Conservation (phyloP, 2,888 invertebrate species). For the Acholoe squamosa region DNA sequence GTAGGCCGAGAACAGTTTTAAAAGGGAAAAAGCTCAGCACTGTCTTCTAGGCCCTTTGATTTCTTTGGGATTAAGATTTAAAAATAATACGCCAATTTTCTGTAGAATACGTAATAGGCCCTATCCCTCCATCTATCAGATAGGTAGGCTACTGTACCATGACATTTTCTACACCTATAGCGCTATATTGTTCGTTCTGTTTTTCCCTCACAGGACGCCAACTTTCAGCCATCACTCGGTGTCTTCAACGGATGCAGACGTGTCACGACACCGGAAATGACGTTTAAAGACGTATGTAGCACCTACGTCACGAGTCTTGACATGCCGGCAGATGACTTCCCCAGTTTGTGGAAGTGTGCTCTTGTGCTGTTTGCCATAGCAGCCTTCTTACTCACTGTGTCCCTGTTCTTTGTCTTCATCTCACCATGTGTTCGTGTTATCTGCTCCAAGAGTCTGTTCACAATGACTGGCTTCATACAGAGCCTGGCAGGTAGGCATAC, state of each 20-base stretch:
- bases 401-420: conserved; percentile 89
- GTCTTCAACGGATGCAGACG: conserved; percentile 91
- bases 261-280: conserved; percentile 81
- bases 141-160: too few species aligned
- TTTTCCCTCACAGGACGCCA: conserved; percentile 65
- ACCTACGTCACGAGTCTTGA: conserved; percentile 80
- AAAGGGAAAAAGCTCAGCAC: too few species aligned
- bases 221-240: conserved; percentile 89
- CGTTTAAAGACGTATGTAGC: conserved; percentile 79
- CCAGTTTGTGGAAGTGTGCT: conserved; percentile 90
- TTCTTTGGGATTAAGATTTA: too few species aligned
- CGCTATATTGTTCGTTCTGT: too few species aligned
- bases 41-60: too few species aligned
- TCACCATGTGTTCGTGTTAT: conserved; percentile 92
- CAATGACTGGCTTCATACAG: conserved; percentile 91
- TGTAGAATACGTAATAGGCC: too few species aligned
- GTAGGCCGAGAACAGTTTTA: too few species aligned
- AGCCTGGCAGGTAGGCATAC: conserved; percentile 90
- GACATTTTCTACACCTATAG: too few species aligned
- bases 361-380: conserved; percentile 89
- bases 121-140: too few species aligned
- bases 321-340: conserved; percentile 87
- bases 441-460: conserved; percentile 93
- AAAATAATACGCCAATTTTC: too few species aligned
- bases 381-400: conserved; percentile 89